Percentiles rank a stretch among this genome's conserved stretches.
Evolutionary conservation across 2,888 invertebrate species (phyloP).

Genomic region (Drosophila eohydei): DNA sequence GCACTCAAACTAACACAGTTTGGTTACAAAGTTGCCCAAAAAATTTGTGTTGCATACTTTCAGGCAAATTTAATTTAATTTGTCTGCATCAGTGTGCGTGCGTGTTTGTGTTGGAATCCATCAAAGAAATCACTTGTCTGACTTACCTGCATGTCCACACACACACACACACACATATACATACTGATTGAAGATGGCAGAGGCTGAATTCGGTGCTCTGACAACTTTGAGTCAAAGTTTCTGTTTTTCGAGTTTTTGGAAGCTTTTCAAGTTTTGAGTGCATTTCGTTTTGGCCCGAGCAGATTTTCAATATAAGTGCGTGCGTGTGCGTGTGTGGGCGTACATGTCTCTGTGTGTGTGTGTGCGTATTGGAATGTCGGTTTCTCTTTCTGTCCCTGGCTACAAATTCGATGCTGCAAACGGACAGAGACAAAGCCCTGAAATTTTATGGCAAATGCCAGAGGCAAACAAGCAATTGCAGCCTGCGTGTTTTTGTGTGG

Average conservation of each 20-base stretch:
- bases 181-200: slow-evolving; percentile 1
- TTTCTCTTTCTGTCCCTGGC: background rate
- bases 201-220: slow-evolving; percentile 36
- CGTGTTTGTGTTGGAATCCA: slow-evolving; percentile 28
- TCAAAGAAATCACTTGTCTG: slow-evolving; percentile 57
- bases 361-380: background rate
- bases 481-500: slow-evolving; percentile 15
- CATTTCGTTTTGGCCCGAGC: slow-evolving; percentile 21
- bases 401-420: slow-evolving; percentile 26
- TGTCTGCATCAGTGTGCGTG: slow-evolving; percentile 30
- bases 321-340: slow-evolving; percentile 9
- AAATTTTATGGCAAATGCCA: slow-evolving; percentile 56
- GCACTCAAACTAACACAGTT: slow-evolving; percentile 3
- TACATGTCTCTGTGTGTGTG: background rate
- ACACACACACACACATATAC: slow-evolving; percentile 6
- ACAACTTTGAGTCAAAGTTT: slow-evolving; percentile 47
- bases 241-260: slow-evolving; percentile 37
- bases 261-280: slow-evolving; percentile 40
- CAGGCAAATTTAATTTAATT: slow-evolving; percentile 72
- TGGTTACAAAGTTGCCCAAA: slow-evolving; percentile 45
- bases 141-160: slow-evolving; percentile 49
- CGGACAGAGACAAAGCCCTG: slow-evolving; percentile 33
- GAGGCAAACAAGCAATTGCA: slow-evolving; percentile 44
- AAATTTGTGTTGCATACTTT: slow-evolving; percentile 62
- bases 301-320: slow-evolving; percentile 14